Evolutionary conservation across 2,888 invertebrate species (phyloP), one percentile per base, ranked within the genome.

Genomic region (Cataglyphis rosenhaueri): DNA sequence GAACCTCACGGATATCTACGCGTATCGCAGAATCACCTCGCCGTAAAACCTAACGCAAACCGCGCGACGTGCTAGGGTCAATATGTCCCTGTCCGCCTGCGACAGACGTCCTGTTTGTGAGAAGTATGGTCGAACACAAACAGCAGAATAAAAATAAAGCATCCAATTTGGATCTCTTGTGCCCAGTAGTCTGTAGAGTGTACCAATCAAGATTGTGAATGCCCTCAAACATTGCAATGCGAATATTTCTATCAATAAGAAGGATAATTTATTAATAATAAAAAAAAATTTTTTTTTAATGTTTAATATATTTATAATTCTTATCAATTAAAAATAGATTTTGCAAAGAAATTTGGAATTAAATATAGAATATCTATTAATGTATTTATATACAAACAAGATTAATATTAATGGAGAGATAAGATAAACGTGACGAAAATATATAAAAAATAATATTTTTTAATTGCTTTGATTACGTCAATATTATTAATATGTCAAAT

Each of bases 41-140:
- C 48, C 44, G 62, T 57, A 78, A 79, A 86, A 81, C 57, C 70
- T 61, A 70, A 84, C 70, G 44, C 75, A 59, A 10, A 29, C 62
- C 52, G 8, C 73, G 29, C 66, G 62, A 64, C n/a, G 35, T 52
- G 52, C 52, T 52, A 3, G 52, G 52, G 35, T 64, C 62, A 64
- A 64, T 64, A 64, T 10, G 62, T 62, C 18, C 32, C n/a, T n/a
- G 62, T 64, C n/a, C n/a, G 62, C 12, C 32, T 64, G 62, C 62
- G 35, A 64, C 35, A 35, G 62, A 64, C n/a, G 35, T 38, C 35
- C n/a, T 35, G 62, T 64, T 64, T 64, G 62, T 35, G 29, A 52
- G 29, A 52, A 32, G 62, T 62, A 62, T n/a, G 32, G 15, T 62
- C 38, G 62, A 35, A 35, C 38, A 35, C n/a, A 64, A 64, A 64